phyloP scores from a whole-genome alignment of 2,797 vertebrate species.

The Smutsia gigantea region DNA sequence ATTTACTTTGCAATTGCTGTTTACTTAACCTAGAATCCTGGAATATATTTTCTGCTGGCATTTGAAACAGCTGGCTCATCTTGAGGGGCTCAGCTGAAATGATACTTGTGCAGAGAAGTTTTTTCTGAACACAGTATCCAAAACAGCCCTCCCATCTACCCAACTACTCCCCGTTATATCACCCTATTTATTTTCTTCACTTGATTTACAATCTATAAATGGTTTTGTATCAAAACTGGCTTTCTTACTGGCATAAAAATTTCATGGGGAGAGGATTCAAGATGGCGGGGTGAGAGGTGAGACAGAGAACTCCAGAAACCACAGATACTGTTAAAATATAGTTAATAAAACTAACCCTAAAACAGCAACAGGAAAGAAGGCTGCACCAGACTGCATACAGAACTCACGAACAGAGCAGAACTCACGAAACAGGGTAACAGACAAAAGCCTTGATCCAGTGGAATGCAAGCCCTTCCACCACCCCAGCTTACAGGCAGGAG shows the following conservation, averaged over 20 bases:
- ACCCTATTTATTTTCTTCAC: neutral
- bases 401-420: no score
- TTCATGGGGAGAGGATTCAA: neutral
- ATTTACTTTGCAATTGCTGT: conserved; percentile 2
- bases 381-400: no score
- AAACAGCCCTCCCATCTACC: neutral
- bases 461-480: no score
- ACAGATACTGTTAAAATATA: no score
- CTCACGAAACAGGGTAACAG: no score
- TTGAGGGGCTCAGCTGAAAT: neutral
- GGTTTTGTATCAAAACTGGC: neutral
- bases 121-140: neutral
- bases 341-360: no score
- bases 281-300: no score
- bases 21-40: neutral
- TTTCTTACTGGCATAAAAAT: neutral
- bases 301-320: no score
- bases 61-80: neutral
- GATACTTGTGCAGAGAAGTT: neutral
- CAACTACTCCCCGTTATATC: neutral
- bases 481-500: no score
- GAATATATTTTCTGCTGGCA: neutral
- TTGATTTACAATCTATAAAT: neutral
- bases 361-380: no score
- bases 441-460: no score